phyloP scores from a whole-genome alignment of 2,888 invertebrate species.

The Crematogaster levior region DNA sequence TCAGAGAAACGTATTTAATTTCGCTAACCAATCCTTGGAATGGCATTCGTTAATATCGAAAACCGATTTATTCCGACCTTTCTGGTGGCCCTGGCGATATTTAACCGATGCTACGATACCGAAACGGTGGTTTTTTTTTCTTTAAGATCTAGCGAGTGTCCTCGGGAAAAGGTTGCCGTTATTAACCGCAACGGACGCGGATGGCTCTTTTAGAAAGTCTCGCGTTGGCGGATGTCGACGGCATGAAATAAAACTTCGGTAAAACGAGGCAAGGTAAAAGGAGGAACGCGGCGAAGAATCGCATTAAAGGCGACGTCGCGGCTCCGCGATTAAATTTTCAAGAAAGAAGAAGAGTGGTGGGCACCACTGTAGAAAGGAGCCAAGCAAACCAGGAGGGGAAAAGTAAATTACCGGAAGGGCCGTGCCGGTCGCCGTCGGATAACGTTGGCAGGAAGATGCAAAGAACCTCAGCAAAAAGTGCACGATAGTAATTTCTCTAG shows the following conservation, averaged over 20 bases:
- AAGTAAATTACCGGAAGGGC: constrained; percentile 77
- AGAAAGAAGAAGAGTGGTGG: constrained; percentile 63
- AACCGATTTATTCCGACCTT: constrained; percentile 66
- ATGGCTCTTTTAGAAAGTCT: constrained; percentile 55
- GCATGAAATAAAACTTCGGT: constrained; percentile 53
- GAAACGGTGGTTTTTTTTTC: constrained; percentile 3
- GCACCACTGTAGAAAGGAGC: constrained; percentile 39
- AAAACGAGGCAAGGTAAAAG: constrained; percentile 36
- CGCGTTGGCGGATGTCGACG: constrained; percentile 51
- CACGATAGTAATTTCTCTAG: constrained; percentile 61
- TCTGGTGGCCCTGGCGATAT: constrained; percentile 54
- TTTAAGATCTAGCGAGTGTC: constrained; percentile 36
- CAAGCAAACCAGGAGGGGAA: constrained; percentile 59
- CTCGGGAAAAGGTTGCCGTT: constrained; percentile 47
- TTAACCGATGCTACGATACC: constrained; percentile 48
- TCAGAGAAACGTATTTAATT: constrained; percentile 58
- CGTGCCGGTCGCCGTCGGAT: constrained; percentile 54
- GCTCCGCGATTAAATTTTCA: constrained; percentile 79
- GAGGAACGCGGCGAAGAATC: constrained; percentile 57
- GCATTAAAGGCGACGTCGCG: constrained; percentile 78
- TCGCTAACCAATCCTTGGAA: constrained; percentile 47
- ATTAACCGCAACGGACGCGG: constrained; percentile 52
- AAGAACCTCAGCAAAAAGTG: constrained; percentile 57
- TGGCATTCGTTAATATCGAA: constrained; percentile 61
- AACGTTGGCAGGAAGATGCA: constrained; percentile 57